Evolutionary conservation across 2,113 vertebrate genomes (phyloP).

Genomic region (Corythornis vintsioides): DNA sequence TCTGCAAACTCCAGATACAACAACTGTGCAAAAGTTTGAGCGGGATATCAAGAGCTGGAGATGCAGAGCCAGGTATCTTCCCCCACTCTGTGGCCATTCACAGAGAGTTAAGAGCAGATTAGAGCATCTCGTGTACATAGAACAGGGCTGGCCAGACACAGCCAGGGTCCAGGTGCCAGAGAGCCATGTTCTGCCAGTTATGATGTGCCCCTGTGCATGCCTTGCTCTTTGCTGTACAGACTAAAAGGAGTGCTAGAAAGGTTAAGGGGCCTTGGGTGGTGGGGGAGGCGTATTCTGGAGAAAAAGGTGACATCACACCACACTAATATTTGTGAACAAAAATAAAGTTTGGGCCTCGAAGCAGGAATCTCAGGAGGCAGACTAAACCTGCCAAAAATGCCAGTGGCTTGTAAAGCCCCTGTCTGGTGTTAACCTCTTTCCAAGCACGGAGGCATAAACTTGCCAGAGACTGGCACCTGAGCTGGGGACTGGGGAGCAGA

Average conservation of each 20-base stretch:
- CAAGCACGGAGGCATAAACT: neutral
- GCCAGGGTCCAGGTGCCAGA: neutral
- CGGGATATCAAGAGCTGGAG: fast-evolving
- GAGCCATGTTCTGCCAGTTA: neutral
- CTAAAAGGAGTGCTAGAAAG: neutral
- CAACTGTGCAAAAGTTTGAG: neutral
- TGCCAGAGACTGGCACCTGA: neutral
- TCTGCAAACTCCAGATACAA: neutral
- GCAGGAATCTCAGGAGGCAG: neutral
- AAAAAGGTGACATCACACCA: neutral
- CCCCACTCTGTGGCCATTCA: neutral
- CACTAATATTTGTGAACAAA: neutral
- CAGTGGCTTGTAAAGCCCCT: neutral
- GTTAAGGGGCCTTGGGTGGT: neutral
- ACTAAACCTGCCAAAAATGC: neutral
- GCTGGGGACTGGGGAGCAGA: neutral
- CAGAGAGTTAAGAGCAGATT: neutral
- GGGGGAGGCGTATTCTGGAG: neutral
- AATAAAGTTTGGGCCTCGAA: neutral
- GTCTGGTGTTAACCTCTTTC: neutral
- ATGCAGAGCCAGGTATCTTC: neutral
- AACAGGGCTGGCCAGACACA: neutral
- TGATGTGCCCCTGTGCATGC: fast-evolving
- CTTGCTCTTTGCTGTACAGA: neutral
- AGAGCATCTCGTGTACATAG: neutral